These are phyloP conservation scores for Nerophis ophidion DNA, from an alignment of 2,113 vertebrate species.

Conservation along the genomic window DNA sequence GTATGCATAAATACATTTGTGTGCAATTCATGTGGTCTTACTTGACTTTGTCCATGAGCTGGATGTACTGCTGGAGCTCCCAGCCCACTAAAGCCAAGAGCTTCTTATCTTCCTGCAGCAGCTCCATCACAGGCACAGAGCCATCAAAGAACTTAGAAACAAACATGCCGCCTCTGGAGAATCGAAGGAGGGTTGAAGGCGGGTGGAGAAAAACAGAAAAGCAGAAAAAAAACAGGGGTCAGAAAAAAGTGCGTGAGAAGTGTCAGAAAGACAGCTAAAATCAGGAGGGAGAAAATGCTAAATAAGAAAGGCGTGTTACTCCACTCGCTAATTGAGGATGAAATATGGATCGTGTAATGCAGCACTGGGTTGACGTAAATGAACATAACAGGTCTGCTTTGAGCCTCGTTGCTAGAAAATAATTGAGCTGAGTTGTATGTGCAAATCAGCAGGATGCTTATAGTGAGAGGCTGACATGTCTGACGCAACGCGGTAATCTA, in stretches of 20 bases:
- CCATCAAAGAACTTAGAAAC: slow-evolving; percentile 90
- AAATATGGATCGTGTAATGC: slow-evolving; percentile 46
- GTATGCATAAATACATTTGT: not conserved
- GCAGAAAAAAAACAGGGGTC: slow-evolving; percentile 1
- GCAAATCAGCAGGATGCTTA: slow-evolving; percentile 26
- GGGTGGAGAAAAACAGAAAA: not conserved
- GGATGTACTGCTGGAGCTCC: slow-evolving; percentile 85
- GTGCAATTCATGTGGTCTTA: slow-evolving; percentile 49
- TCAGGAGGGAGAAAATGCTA: not conserved
- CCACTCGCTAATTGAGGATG: slow-evolving; percentile 50
- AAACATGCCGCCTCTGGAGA: slow-evolving; percentile 86
- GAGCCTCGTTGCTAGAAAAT: slow-evolving; percentile 13
- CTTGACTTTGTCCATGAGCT: slow-evolving; percentile 88
- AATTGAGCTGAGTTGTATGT: slow-evolving; percentile 25
- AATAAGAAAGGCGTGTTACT: slow-evolving; percentile 25
- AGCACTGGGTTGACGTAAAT: slow-evolving; percentile 17
- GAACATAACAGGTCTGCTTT: slow-evolving; percentile 15
- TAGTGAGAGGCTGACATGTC: slow-evolving; percentile 23
- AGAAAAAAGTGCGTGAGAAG: slow-evolving; percentile 1
- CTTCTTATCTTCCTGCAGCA: slow-evolving; percentile 79
- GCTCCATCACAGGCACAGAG: slow-evolving; percentile 78
- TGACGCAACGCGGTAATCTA: slow-evolving; percentile 44
- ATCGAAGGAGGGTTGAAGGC: slow-evolving; percentile 3
- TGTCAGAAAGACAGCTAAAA: not conserved
- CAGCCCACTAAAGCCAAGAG: slow-evolving; percentile 81